Percentiles rank a stretch among this genome's conserved stretches.
Conservation (phyloP, 2,797 vertebrate genomes). For the Mus minutoides region DNA sequence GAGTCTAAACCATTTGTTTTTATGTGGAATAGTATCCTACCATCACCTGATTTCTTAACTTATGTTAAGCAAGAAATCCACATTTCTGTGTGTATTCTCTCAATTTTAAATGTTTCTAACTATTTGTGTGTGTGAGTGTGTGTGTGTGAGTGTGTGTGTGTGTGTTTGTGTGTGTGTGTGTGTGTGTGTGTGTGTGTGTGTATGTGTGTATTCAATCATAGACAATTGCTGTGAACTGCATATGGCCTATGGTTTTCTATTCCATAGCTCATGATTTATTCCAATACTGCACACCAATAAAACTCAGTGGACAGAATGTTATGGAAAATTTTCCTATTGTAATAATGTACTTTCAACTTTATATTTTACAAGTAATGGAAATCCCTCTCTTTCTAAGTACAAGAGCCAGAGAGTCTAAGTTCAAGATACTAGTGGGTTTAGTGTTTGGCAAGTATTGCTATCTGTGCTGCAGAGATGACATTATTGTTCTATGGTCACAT, state of each 20-base stretch:
- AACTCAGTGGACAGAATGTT: background rate
- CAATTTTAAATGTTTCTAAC: background rate
- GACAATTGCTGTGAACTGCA: background rate
- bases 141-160: background rate
- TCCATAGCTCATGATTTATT: background rate
- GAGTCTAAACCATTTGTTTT: fast-evolving
- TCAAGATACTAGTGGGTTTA: background rate
- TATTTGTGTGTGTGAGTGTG: background rate
- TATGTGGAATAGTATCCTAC: background rate
- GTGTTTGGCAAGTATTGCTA: background rate
- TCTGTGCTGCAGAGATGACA: background rate
- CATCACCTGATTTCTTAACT: background rate
- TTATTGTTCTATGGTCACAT: background rate
- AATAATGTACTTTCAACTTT: background rate
- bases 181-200: background rate
- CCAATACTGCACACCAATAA: background rate
- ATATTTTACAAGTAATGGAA: background rate
- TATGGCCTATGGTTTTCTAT: background rate
- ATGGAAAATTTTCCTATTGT: background rate
- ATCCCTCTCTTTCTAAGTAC: background rate
- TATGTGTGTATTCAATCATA: background rate
- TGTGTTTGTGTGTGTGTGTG: background rate
- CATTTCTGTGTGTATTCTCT: background rate
- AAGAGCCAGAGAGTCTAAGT: background rate
- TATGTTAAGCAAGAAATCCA: background rate